Percentiles rank a stretch among this genome's conserved stretches.
These are phyloP conservation scores for Catharus minimus DNA, from an alignment of 2,113 vertebrate species.

Conservation along the genomic window DNA sequence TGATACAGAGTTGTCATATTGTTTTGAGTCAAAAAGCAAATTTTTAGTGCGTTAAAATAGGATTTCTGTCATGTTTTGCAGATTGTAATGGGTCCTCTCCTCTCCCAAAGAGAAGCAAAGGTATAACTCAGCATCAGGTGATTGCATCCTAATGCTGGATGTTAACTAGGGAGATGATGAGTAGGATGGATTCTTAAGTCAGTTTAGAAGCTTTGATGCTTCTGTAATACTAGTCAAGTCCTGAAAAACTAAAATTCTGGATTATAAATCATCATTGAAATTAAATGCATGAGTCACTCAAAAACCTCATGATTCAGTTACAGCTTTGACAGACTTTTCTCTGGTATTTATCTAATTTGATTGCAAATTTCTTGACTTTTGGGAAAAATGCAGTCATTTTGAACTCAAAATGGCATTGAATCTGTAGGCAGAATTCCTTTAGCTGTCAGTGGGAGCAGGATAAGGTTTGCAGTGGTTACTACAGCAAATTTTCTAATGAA, in stretches of 20 bases:
- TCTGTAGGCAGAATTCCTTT: not conserved
- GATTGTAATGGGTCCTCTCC: not conserved
- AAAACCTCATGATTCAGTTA: not conserved
- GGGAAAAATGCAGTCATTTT: not conserved
- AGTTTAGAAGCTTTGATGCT: not conserved
- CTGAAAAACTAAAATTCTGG: not conserved
- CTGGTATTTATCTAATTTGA: not conserved
- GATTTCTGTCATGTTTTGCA: not conserved
- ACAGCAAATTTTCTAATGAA: constrained; percentile 39
- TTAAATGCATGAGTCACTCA: not conserved
- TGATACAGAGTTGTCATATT: rapidly evolving
- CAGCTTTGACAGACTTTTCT: not conserved
- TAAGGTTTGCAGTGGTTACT: constrained; percentile 33
- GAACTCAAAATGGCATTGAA: not conserved
- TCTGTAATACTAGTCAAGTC: not conserved
- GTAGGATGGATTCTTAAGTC: not conserved
- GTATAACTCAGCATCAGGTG: not conserved
- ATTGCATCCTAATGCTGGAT: not conserved
- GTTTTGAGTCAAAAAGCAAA: not conserved
- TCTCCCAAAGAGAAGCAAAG: not conserved
- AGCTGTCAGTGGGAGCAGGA: not conserved
- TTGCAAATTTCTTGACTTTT: not conserved
- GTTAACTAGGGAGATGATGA: not conserved
- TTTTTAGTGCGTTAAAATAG: not conserved
- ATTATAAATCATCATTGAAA: not conserved